These are phyloP conservation scores for Drosophila limbata DNA, from an alignment of 2,888 invertebrate species.

Conservation along the genomic window DNA sequence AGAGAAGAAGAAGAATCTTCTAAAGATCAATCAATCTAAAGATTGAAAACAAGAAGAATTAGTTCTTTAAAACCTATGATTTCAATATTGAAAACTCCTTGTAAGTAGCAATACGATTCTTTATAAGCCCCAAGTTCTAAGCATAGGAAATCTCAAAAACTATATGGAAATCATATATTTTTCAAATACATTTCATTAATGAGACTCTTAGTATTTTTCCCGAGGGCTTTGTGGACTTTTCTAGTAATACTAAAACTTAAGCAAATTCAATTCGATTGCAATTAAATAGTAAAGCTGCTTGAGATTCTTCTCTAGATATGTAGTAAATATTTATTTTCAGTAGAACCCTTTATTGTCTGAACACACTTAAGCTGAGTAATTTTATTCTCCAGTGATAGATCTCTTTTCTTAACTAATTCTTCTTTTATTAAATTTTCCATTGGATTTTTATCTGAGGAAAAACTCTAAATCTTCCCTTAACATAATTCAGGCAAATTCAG, in stretches of 20 bases:
- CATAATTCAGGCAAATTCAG: too few relatives aligned
- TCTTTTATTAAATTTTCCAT: too few relatives aligned
- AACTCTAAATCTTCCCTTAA: not conserved
- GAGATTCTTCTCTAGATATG: too few relatives aligned
- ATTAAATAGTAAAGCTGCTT: too few relatives aligned
- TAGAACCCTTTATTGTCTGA: not conserved
- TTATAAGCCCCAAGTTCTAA: not conserved
- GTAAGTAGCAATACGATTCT: not conserved
- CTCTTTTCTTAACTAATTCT: too few relatives aligned
- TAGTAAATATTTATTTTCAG: too few relatives aligned
- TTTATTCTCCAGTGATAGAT: not conserved
- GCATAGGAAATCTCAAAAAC: not conserved
- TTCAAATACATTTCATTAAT: not conserved
- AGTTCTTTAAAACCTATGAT: not conserved
- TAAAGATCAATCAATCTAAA: too few relatives aligned
- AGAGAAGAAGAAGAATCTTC: too few relatives aligned
- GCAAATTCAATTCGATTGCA: not conserved
- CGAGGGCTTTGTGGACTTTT: not conserved
- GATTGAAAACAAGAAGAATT: too few relatives aligned
- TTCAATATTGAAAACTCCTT: not conserved
- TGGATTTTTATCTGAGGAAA: not conserved
- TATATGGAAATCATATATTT: not conserved
- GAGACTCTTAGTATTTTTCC: not conserved
- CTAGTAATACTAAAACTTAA: not conserved
- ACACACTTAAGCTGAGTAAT: not conserved